Evolutionary conservation across 1,140 invertebrate species (phyloP), one percentile per base, ranked within the genome.

Genomic region (Colletes gigas): DNA sequence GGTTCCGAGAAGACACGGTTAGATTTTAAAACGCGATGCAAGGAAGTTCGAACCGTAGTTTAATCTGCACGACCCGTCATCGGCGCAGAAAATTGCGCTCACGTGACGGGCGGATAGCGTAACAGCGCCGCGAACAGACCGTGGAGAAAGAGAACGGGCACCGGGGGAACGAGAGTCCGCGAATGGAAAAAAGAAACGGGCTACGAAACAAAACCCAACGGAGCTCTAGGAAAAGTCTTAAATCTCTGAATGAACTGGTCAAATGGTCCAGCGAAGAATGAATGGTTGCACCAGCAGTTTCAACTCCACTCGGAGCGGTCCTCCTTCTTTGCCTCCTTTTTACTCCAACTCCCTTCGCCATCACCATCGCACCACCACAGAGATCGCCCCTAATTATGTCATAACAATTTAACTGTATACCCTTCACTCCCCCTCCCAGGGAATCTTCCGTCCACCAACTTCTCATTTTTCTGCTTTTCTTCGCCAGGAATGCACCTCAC

Each of bases 381-480:
- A 69, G 82, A 90, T 91, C 85, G 82, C 57, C 87, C 71, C 87
- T 91, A 92, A 92, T 91, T 92, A 92, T 91, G 91, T 90, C 90
- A 91, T 91, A 91, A 91, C 89, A 90, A 87, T 91, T 91, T 89
- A 85, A 90, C 81, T 83, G 83, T 83, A 84, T 21, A 7, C 12
- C 21, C 39, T 39, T 55, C 55, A n/a, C 30, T n/a, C 44, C 55
- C n/a, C 65, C 52, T 59, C 44, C 6, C 39, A 21, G n/a, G 19
- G 47, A 65, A 63, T 57, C 50, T 17, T 69, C 19, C 72, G 52
- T 54, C 78, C 79, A 68, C 44, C 17, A 30, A 66, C 52, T 83
- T 63, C 70, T 74, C 70, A 73, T 75, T 84, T 83, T 84, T 80
- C 59, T 72, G 70, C 60, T 83, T 83, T 73, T 30, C n/a, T 67